These are phyloP conservation scores for Tinamus guttatus DNA, from an alignment of 2,113 vertebrate genomes.

Conservation along the genomic window DNA sequence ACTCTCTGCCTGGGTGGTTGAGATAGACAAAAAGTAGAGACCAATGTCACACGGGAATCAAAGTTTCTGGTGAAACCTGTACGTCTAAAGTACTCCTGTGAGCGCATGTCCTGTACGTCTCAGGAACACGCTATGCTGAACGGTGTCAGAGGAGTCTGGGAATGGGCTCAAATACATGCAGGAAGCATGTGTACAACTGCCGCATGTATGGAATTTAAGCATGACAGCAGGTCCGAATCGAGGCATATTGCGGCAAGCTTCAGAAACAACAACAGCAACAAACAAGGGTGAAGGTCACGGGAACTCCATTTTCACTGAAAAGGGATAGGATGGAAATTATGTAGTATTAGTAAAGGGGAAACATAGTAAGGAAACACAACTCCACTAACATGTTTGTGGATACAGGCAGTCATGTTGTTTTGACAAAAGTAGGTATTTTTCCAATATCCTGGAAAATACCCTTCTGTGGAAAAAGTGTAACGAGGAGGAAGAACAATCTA, in stretches of 20 bases:
- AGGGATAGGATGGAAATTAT: background rate
- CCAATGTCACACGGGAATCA: background rate
- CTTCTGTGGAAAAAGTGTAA: background rate
- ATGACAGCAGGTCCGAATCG: background rate
- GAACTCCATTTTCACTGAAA: background rate
- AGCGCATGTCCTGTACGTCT: fast-evolving
- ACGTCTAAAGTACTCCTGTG: background rate
- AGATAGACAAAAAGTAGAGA: background rate
- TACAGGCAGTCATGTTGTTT: background rate
- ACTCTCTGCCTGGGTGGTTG: background rate
- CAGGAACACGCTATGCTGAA: no score
- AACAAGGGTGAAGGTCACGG: background rate
- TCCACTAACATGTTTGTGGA: background rate
- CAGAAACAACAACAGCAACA: background rate
- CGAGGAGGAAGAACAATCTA: background rate
- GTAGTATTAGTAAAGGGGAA: background rate
- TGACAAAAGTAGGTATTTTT: background rate
- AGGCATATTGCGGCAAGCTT: background rate
- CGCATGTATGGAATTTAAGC: background rate
- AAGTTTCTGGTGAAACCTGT: background rate
- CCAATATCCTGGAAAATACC: background rate
- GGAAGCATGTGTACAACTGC: background rate
- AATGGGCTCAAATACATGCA: background rate
- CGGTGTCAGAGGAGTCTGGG: background rate
- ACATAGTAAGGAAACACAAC: background rate